Percentiles rank a stretch among this genome's conserved stretches.
phyloP scores from a whole-genome alignment of 2,113 vertebrate genomes.

The Crotalus tigris region DNA sequence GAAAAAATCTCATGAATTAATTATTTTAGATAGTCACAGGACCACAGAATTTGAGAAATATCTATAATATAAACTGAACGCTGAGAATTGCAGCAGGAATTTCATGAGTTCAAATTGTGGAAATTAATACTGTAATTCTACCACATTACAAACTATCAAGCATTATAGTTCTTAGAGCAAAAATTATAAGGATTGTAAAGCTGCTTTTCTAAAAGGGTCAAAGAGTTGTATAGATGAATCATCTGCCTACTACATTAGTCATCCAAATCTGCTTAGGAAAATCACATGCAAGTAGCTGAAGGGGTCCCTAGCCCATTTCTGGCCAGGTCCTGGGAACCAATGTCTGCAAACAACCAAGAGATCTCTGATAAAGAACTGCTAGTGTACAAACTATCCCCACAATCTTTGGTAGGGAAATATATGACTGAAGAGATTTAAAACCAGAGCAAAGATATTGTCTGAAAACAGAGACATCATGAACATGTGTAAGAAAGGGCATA shows the following conservation, averaged over 20 bases:
- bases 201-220: not conserved
- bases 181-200: not conserved
- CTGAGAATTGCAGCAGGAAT: not conserved
- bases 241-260: not conserved
- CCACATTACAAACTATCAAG: not conserved
- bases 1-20: not conserved
- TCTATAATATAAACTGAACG: not conserved
- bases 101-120: not conserved
- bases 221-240: not conserved
- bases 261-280: not conserved
- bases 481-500: not conserved
- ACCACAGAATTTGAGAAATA: not conserved
- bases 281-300: not conserved
- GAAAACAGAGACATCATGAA: not conserved
- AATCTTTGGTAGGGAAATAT: not conserved
- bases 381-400: not conserved
- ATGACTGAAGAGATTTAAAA: not conserved
- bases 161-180: not conserved
- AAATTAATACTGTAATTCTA: not conserved
- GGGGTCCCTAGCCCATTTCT: not conserved
- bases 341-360: not conserved
- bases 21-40: not conserved
- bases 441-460: not conserved
- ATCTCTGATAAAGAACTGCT: not conserved
- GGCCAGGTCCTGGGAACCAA: not conserved